These are phyloP conservation scores for Microplitis mediator DNA, from an alignment of 1,140 invertebrate species.

Conservation along the genomic window DNA sequence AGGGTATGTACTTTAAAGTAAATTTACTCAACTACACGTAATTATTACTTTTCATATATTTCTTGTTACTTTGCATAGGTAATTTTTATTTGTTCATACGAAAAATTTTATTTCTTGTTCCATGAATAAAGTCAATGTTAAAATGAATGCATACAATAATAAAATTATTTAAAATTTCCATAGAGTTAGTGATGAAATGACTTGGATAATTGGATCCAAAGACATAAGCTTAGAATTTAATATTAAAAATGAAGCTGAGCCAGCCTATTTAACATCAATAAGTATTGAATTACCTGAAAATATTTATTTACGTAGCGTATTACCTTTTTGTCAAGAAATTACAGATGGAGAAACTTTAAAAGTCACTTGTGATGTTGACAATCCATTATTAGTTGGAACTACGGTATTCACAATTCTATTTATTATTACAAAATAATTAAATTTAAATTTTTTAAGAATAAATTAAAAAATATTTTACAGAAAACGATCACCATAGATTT, in stretches of 20 bases:
- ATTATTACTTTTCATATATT: too few species aligned
- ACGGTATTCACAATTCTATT: constrained; percentile 27
- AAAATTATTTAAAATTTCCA: too few species aligned
- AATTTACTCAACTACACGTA: too few species aligned
- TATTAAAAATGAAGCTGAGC: constrained; percentile 52
- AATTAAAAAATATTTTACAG: constrained; percentile 29
- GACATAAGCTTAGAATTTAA: constrained; percentile 46
- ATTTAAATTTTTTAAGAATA: not conserved
- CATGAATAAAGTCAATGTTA: too few species aligned
- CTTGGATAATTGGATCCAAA: constrained; percentile 54
- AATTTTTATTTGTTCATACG: too few species aligned
- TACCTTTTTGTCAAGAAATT: constrained; percentile 52
- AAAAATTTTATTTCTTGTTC: too few species aligned
- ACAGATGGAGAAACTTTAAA: constrained; percentile 25
- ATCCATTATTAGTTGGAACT: constrained; percentile 35
- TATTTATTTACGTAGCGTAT: constrained; percentile 46
- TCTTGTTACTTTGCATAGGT: too few species aligned
- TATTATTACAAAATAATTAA: not conserved
- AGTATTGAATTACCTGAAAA: constrained; percentile 41
- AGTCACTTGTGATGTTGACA: constrained; percentile 42
- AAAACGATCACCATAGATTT: constrained; percentile 50
- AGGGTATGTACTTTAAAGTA: too few species aligned
- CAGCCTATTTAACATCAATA: constrained; percentile 50
- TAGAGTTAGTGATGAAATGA: constrained; percentile 33
- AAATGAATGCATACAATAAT: too few species aligned